Evolutionary conservation across 2,797 vertebrate genomes (phyloP), one percentile per base, ranked within the genome.

Genomic region (Oreochromis mossambicus): DNA sequence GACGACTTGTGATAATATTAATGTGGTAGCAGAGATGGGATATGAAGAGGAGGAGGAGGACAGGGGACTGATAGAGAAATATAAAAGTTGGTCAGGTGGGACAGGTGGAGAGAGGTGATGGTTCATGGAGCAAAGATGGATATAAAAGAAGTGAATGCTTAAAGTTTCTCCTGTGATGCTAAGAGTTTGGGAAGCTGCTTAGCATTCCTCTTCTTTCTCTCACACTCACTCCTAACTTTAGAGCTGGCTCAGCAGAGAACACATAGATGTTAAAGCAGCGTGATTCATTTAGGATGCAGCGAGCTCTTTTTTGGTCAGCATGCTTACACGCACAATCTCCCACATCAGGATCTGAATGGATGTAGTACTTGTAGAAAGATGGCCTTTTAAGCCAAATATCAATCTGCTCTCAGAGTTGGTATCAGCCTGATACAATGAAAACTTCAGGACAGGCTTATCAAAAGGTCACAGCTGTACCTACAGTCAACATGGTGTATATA

Each of bases 201-300:
- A 89, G 87, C 89, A 87, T 89, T 91, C 83, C 61, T 21, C 50
- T 84, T 87, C 79, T 78, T 78, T 82, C 86, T 81, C 86, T 73
- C 78, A 29, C 83, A 46, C 82, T 88, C 84, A 41, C 80, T 32
- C 52, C 73, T 75, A 94, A 92, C 92, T 93, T 94, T 92, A 87
- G 78, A 91, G 91, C 93, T 92, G 92, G 86, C 93, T 95, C 95
- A 95, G 94, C 94, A 94, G 86, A 92, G 92, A 93, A 89, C 83
- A 86, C 87, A 83, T 70, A 91, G 91, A 94, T 84, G 85, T 91
- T 94, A 92, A 93, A 92, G 93, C 90, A 85, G 81, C 63, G 86
- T 92, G 92, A 94, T 96, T 95, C 91, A 94, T 96, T 92, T 89
- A 87, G 90, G 86, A 92, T 90, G 92, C 92, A 83, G 83, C 76